These are phyloP conservation scores for Parasteatoda lunata DNA, from an alignment of 2,888 invertebrate species.

Conservation along the genomic window DNA sequence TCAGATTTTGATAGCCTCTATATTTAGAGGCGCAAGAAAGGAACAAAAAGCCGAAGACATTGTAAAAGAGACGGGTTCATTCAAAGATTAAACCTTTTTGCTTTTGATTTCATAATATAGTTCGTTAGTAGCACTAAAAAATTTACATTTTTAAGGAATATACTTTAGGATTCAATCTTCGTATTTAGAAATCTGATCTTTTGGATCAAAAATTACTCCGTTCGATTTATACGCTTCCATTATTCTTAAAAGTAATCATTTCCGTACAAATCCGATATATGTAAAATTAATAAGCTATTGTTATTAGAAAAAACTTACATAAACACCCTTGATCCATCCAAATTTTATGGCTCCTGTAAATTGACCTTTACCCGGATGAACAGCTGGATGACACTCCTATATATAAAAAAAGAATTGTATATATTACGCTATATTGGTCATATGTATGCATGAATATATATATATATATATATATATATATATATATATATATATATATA, in stretches of 20 bases:
- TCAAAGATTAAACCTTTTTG: no score
- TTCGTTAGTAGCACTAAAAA: no score
- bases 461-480: no score
- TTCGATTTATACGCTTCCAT: neutral
- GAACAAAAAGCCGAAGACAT: no score
- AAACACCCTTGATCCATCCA: conserved; percentile 97
- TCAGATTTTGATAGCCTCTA: no score
- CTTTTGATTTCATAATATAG: no score
- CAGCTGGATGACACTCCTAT: conserved; percentile 37
- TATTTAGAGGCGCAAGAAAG: no score
- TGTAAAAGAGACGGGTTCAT: no score
- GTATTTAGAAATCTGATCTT: neutral
- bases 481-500: no score
- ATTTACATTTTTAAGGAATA: no score
- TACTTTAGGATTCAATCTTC: no score
- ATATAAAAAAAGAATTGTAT: neutral
- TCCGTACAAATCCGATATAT: neutral
- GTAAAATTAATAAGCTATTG: neutral
- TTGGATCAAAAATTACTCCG: neutral
- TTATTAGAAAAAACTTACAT: conserved; percentile 74
- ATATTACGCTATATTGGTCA: neutral
- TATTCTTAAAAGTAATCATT: neutral
- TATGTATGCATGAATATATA: neutral
- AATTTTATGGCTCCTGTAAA: conserved; percentile 81
- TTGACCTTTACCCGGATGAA: conserved; percentile 26